These are phyloP conservation scores for Darevskia nairensis DNA, from an alignment of 2,797 vertebrate species.

Conservation along the genomic window DNA sequence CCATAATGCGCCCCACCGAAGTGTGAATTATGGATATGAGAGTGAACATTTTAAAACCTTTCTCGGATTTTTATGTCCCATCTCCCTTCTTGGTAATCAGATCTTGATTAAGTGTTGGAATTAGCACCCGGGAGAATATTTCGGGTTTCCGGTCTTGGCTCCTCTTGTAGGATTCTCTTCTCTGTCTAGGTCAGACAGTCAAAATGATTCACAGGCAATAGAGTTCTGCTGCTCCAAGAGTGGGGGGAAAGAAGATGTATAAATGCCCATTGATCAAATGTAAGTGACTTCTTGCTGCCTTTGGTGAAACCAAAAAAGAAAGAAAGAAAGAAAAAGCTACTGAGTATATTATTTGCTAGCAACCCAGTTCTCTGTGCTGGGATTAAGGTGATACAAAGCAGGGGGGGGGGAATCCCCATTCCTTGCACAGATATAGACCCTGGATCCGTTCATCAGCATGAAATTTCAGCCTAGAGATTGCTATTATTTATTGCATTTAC, in stretches of 20 bases:
- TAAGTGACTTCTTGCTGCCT: not conserved
- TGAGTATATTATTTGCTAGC: not conserved
- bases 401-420: not conserved
- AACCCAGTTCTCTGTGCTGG: not conserved
- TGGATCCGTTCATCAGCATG: not conserved
- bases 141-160: constrained; percentile 62
- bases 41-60: constrained; percentile 65
- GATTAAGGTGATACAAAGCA: too few species aligned
- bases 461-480: not conserved
- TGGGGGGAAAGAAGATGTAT: constrained; percentile 38
- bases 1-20: constrained; percentile 57
- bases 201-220: constrained; percentile 47
- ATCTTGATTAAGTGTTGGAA: constrained; percentile 71
- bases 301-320: not conserved
- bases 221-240: constrained; percentile 31
- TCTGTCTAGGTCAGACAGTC: constrained; percentile 23
- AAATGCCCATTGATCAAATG: constrained; percentile 38
- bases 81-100: constrained; percentile 68
- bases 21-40: constrained; percentile 54
- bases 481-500: too few species aligned
- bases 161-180: constrained; percentile 25
- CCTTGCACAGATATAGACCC: not conserved
- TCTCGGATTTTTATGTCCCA: constrained; percentile 67
- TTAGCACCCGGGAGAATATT: constrained; percentile 67
- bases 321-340: not conserved